These are phyloP conservation scores for Ischnura elegans DNA, from an alignment of 2,888 invertebrate species.

Conservation along the genomic window DNA sequence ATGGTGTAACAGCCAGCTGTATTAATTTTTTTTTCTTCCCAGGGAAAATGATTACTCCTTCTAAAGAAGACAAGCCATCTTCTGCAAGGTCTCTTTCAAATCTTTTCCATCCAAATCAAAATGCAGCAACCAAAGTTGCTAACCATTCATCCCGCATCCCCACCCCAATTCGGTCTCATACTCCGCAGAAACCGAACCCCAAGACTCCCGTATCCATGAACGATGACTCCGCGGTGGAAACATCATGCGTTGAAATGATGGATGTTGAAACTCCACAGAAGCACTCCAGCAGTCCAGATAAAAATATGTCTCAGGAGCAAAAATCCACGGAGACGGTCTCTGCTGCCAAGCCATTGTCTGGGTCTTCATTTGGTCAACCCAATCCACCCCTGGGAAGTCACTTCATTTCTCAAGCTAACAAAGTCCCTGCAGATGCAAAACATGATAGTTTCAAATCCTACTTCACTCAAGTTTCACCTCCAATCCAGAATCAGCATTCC, in stretches of 20 bases:
- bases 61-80: slow-evolving; percentile 7
- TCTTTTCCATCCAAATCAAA: slow-evolving; percentile 47
- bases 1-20: too few relatives aligned
- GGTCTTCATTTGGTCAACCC: background rate
- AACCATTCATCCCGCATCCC: slow-evolving; percentile 41
- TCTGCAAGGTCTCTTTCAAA: slow-evolving; percentile 50
- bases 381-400: background rate
- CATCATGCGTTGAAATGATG: slow-evolving; percentile 2
- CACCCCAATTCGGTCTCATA: slow-evolving; percentile 23
- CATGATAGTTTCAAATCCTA: background rate
- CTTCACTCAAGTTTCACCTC: background rate
- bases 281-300: slow-evolving; percentile 4
- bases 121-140: background rate
- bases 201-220: background rate
- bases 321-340: background rate
- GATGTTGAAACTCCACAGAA: background rate
- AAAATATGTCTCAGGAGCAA: background rate
- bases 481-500: background rate
- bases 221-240: background rate
- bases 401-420: background rate
- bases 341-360: background rate
- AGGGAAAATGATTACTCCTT: slow-evolving; percentile 28
- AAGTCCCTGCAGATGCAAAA: background rate
- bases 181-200: slow-evolving; percentile 1
- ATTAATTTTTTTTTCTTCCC: background rate